Percentiles rank a stretch among this genome's conserved stretches.
These are phyloP conservation scores for Abramis brama DNA, from an alignment of 2,113 vertebrate species.

Conservation along the genomic window DNA sequence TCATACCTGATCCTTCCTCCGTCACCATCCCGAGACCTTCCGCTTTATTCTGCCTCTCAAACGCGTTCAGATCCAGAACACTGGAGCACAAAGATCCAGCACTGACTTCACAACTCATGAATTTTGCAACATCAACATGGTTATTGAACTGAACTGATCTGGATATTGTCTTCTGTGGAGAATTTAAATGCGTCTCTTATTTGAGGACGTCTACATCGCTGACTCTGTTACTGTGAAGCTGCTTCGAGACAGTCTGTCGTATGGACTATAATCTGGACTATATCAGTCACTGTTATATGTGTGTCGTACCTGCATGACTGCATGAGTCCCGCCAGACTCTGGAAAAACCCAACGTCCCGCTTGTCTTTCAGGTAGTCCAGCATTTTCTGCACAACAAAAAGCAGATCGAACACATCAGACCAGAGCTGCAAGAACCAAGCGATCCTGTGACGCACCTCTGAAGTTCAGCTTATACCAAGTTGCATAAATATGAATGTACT, in stretches of 20 bases:
- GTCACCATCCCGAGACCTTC: slow-evolving; percentile 98
- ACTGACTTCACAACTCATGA: too few species aligned
- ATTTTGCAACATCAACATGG: too few species aligned
- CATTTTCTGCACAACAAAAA: slow-evolving; percentile 85
- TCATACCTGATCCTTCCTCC: slow-evolving; percentile 94
- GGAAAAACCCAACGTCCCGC: slow-evolving; percentile 96
- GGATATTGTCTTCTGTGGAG: too few species aligned
- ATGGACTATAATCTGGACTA: too few species aligned
- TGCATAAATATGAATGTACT: too few species aligned
- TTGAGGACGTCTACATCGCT: too few species aligned
- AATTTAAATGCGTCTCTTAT: too few species aligned
- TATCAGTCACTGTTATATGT: too few species aligned
- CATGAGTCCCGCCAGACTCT: slow-evolving; percentile 95
- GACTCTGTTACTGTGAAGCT: too few species aligned
- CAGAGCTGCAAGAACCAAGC: neutral
- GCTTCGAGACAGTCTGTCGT: too few species aligned
- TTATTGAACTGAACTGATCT: too few species aligned
- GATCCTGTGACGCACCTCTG: neutral
- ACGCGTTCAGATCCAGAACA: slow-evolving; percentile 91
- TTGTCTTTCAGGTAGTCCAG: slow-evolving; percentile 96
- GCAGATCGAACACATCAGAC: neutral
- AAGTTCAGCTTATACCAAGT: too few species aligned
- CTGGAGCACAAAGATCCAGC: slow-evolving; percentile 64
- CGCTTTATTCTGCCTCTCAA: slow-evolving; percentile 96
- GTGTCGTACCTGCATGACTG: slow-evolving; percentile 89